Conservation (phyloP, 2,113 vertebrate genomes). For the Ailuropoda melanoleuca region DNA sequence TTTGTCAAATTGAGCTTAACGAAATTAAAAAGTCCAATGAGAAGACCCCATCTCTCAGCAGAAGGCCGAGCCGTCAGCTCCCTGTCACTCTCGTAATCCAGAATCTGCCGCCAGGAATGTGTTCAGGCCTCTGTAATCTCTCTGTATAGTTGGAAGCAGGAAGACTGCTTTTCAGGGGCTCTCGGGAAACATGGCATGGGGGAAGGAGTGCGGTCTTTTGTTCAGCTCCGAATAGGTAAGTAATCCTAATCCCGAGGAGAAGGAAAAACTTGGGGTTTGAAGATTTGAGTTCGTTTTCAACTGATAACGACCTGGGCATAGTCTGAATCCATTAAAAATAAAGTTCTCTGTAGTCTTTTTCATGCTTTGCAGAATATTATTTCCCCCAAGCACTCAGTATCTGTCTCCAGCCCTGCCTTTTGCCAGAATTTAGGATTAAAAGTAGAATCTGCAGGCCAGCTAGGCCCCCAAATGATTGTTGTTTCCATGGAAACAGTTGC, state of each 20-base stretch:
- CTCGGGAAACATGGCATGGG: not conserved
- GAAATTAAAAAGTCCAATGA: not conserved
- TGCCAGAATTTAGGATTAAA: conserved; percentile 45
- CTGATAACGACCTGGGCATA: not conserved
- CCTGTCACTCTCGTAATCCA: not conserved
- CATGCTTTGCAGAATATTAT: not conserved
- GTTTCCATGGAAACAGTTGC: conserved; percentile 64
- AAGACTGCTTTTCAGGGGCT: not conserved
- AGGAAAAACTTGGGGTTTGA: not conserved
- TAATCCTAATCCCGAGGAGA: not conserved
- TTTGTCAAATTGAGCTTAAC: conserved; percentile 9
- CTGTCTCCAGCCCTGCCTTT: conserved; percentile 1
- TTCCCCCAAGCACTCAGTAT: not conserved
- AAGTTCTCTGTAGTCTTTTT: not conserved
- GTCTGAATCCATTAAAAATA: not conserved
- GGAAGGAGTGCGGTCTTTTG: not conserved
- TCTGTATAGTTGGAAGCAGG: not conserved
- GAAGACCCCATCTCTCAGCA: not conserved
- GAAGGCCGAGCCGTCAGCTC: not conserved
- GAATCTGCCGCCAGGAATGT: not conserved
- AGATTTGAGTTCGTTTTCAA: not conserved
- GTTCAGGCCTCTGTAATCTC: not conserved
- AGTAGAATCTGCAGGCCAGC: not conserved
- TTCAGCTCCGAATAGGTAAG: not conserved
- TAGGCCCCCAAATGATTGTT: not conserved